phyloP scores from a whole-genome alignment of 2,888 invertebrate species.

The Drosophila hawaiiensis region DNA sequence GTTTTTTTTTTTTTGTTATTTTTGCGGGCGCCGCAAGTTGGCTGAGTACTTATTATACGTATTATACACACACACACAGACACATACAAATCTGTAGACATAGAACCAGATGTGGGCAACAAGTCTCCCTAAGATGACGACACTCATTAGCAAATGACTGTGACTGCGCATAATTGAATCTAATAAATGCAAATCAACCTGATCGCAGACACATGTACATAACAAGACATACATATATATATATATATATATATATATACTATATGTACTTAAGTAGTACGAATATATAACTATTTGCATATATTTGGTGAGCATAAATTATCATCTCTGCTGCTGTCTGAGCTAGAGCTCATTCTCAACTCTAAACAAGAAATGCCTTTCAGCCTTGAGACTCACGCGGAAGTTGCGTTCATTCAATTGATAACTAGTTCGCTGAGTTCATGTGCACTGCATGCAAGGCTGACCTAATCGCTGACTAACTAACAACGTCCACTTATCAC shows the following conservation, averaged over 20 bases:
- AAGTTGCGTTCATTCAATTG: constrained; percentile 29
- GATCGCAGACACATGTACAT: background rate
- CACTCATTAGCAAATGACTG: constrained; percentile 61
- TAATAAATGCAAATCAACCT: constrained; percentile 46
- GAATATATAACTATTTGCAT: background rate
- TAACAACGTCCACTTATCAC: constrained; percentile 33
- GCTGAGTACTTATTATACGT: constrained; percentile 1
- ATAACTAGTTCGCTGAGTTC: constrained; percentile 16
- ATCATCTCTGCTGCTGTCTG: constrained; percentile 16
- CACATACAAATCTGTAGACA: background rate
- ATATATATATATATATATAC: background rate
- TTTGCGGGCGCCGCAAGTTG: constrained; percentile 1
- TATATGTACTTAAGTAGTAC: background rate
- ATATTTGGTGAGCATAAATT: constrained; percentile 3
- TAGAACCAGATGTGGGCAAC: constrained; percentile 41
- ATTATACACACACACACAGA: background rate
- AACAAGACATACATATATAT: background rate
- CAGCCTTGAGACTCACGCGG: constrained; percentile 14
- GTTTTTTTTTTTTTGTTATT: constrained; percentile 9
- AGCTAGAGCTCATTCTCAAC: constrained; percentile 27
- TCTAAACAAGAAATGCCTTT: constrained; percentile 16
- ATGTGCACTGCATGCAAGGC: constrained; percentile 28
- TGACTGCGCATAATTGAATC: constrained; percentile 61
- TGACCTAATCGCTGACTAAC: constrained; percentile 29
- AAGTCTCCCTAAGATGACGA: constrained; percentile 51